A percentile compares a stretch with the other conserved stretches of the same genome.
phyloP scores from a whole-genome alignment of 2,113 vertebrate species.

The Hipposideros armiger region DNA sequence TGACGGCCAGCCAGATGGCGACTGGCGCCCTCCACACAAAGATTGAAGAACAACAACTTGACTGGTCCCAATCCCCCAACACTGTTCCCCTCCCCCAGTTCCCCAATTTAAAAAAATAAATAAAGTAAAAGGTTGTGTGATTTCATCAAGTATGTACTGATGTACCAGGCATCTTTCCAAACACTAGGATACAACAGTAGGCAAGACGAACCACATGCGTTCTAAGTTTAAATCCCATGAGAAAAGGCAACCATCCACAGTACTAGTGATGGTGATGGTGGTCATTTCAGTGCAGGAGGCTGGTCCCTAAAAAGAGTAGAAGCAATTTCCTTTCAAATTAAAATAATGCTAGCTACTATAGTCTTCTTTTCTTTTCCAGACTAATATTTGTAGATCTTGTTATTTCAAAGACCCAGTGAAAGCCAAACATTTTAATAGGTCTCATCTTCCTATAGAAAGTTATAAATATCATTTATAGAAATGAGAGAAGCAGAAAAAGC shows the following conservation, averaged over 20 bases:
- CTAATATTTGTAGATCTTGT: background rate
- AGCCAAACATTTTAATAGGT: constrained; percentile 1
- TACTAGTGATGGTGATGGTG: background rate
- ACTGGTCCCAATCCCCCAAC: too few relatives aligned
- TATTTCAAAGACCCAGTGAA: constrained; percentile 22
- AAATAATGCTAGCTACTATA: background rate
- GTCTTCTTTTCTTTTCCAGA: constrained; percentile 24
- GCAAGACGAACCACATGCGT: background rate
- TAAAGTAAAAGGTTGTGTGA: background rate
- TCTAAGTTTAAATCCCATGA: constrained; percentile 8
- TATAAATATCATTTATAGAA: background rate
- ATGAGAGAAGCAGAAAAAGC: background rate
- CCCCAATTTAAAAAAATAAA: too few relatives aligned
- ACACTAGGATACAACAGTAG: background rate
- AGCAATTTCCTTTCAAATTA: constrained; percentile 28
- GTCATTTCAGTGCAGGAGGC: background rate
- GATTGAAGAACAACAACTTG: too few relatives aligned
- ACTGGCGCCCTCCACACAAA: too few relatives aligned
- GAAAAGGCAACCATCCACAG: background rate
- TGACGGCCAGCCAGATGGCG: too few relatives aligned
- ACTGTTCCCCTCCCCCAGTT: too few relatives aligned
- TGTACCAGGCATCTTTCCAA: background rate
- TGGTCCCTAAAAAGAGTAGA: background rate
- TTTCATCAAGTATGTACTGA: background rate
- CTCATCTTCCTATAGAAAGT: background rate